These are phyloP conservation scores for Sarcophilus harrisii DNA, from an alignment of 2,797 vertebrate genomes.

Conservation along the genomic window DNA sequence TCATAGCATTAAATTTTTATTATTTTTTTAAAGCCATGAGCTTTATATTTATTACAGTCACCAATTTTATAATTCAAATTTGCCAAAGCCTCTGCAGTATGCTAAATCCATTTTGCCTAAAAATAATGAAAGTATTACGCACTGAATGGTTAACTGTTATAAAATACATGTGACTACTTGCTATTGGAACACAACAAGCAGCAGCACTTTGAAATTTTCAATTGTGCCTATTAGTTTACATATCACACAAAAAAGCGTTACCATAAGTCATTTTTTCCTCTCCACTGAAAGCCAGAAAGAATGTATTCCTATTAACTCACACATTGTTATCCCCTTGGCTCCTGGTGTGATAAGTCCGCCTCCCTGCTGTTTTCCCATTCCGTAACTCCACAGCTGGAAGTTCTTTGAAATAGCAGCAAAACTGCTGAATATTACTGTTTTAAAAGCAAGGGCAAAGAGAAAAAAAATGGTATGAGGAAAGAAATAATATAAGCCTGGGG, in stretches of 20 bases:
- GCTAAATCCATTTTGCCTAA: constrained; percentile 36
- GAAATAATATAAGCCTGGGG: constrained; percentile 32
- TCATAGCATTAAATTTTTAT: not conserved
- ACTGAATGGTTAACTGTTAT: not conserved
- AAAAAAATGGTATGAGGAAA: constrained; percentile 52
- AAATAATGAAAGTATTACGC: constrained; percentile 31
- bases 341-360: constrained; percentile 97
- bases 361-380: constrained; percentile 97
- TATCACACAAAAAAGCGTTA: constrained; percentile 13
- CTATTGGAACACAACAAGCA: constrained; percentile 26
- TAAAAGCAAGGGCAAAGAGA: constrained; percentile 58
- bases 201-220: not conserved
- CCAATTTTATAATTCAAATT: constrained; percentile 28
- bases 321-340: constrained; percentile 98
- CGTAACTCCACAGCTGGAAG: constrained; percentile 96
- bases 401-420: constrained; percentile 99
- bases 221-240: constrained; percentile 16
- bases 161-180: not conserved
- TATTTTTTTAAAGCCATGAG: not conserved
- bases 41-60: not conserved
- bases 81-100: not conserved
- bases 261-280: not conserved
- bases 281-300: constrained; percentile 36
- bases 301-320: constrained; percentile 88
- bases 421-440: constrained; percentile 96